Evolutionary conservation across 2,888 invertebrate species (phyloP).

Genomic region (Stenolophus ochropezus): DNA sequence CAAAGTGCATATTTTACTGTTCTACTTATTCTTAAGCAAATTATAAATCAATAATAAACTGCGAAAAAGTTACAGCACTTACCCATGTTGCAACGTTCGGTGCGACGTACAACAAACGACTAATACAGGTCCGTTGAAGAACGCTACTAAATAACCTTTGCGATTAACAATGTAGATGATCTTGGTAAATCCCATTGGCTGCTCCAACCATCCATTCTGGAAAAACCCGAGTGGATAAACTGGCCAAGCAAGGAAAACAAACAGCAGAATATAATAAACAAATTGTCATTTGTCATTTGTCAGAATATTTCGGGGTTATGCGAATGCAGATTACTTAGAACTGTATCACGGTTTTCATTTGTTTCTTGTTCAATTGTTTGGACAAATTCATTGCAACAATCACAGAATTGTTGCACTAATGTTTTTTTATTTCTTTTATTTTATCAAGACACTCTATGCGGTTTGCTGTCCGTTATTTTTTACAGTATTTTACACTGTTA

Average conservation of each 20-base stretch:
- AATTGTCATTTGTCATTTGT: slow-evolving; percentile 2
- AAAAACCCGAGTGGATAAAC: slow-evolving; percentile 52
- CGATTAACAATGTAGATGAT: slow-evolving; percentile 40
- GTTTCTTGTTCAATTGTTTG: no score
- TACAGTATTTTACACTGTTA: no score
- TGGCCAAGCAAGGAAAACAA: slow-evolving; percentile 43
- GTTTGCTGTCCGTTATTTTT: no score
- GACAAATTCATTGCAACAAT: no score
- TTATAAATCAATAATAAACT: background rate
- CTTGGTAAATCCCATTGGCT: slow-evolving; percentile 52
- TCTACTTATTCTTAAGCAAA: background rate
- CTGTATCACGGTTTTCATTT: no score
- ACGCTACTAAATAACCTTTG: slow-evolving; percentile 51
- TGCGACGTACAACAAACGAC: background rate
- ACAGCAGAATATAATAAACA: background rate
- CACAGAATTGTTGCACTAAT: no score
- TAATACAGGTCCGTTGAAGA: background rate
- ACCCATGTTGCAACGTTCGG: slow-evolving; percentile 4
- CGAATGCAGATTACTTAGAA: no score
- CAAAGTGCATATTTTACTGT: background rate
- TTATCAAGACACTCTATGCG: no score
- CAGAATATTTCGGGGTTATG: no score
- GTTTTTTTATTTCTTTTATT: no score
- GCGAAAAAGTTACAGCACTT: background rate
- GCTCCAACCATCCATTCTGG: slow-evolving; percentile 38